A percentile compares a stretch with the other conserved stretches of the same genome.
phyloP scores from a whole-genome alignment of 2,888 invertebrate genomes.

The Drosophila mettleri region DNA sequence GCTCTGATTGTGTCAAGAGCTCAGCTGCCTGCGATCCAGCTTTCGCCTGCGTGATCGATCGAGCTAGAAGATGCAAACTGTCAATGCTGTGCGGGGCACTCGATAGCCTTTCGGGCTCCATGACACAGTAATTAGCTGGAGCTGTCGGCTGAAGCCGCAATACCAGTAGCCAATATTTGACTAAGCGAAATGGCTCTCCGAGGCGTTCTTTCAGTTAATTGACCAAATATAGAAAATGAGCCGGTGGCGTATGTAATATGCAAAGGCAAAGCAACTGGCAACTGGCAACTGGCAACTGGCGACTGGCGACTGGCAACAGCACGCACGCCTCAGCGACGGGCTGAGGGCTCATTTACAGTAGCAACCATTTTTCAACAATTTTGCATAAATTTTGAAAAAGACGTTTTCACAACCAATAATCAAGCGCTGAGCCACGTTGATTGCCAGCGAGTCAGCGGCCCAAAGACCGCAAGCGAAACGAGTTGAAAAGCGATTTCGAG shows the following conservation, averaged over 20 bases:
- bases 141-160: constrained; percentile 22
- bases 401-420: constrained; percentile 78
- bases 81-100: not conserved
- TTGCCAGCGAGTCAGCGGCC: constrained; percentile 46
- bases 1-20: too few relatives aligned
- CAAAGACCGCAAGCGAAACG: constrained; percentile 27
- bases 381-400: constrained; percentile 74
- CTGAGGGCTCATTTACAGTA: constrained; percentile 65
- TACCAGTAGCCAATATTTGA: constrained; percentile 70
- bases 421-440: constrained; percentile 57
- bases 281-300: not conserved
- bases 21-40: not conserved
- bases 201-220: constrained; percentile 50
- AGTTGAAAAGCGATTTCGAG: constrained; percentile 49
- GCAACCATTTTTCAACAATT: constrained; percentile 76
- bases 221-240: constrained; percentile 56
- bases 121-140: constrained; percentile 43
- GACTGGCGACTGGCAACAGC: not conserved
- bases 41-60: constrained; percentile 12
- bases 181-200: constrained; percentile 49
- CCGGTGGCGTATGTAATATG: constrained; percentile 32
- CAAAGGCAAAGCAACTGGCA: not conserved
- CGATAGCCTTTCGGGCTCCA: constrained; percentile 10
- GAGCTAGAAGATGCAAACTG: constrained; percentile 13
- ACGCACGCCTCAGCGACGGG: constrained; percentile 7